Conservation (phyloP, 1,140 invertebrate genomes). For the Danaus plexippus region DNA sequence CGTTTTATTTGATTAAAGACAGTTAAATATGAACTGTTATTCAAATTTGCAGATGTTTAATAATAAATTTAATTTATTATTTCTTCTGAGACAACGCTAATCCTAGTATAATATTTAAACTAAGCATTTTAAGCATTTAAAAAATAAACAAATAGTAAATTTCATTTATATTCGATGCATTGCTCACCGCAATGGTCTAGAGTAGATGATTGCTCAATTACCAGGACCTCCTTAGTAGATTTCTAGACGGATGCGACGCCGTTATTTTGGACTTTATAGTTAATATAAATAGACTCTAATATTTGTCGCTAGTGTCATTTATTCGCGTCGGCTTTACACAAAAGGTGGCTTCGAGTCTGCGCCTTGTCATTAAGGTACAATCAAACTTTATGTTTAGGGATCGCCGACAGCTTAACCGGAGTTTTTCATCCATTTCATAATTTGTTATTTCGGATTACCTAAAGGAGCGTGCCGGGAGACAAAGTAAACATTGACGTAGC, state of each 20-base stretch:
- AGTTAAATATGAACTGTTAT: constrained; percentile 1
- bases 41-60: neutral
- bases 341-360: constrained; percentile 58
- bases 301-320: constrained; percentile 20
- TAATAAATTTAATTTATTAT: no score
- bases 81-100: no score
- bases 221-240: constrained; percentile 69
- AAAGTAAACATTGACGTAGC: constrained; percentile 58
- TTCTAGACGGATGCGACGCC: constrained; percentile 26
- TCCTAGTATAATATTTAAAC: constrained; percentile 25
- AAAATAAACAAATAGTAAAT: constrained; percentile 63
- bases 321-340: constrained; percentile 57
- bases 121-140: constrained; percentile 23
- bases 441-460: constrained; percentile 64
- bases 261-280: constrained; percentile 30
- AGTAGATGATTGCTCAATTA: constrained; percentile 71
- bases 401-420: constrained; percentile 64
- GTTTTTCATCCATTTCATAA: constrained; percentile 68
- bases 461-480: constrained; percentile 58
- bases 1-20: neutral
- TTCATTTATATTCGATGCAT: constrained; percentile 63
- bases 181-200: constrained; percentile 65
- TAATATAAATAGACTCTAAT: constrained; percentile 29
- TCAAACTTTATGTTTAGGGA: constrained; percentile 69
- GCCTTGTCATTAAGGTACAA: constrained; percentile 68